Conservation (phyloP, 2,113 vertebrate genomes). For the Mesocricetus auratus region DNA sequence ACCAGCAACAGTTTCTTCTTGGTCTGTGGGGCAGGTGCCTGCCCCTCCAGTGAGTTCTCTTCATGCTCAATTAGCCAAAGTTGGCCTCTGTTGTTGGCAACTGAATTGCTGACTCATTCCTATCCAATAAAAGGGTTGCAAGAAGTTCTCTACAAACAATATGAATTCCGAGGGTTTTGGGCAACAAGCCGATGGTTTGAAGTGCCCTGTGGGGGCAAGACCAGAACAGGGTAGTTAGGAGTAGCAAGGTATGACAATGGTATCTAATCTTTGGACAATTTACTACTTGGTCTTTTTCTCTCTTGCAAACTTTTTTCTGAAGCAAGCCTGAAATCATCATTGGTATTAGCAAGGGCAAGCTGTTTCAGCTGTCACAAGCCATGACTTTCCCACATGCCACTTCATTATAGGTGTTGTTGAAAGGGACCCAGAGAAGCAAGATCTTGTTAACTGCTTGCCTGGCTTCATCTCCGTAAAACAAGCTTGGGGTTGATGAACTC, state of each 20-base stretch:
- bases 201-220: neutral
- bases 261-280: neutral
- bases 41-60: neutral
- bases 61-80: neutral
- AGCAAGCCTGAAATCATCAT: neutral
- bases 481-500: neutral
- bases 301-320: neutral
- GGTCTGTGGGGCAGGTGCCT: neutral
- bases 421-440: neutral
- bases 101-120: conserved; percentile 5
- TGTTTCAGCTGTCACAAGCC: neutral
- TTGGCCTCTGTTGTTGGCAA: neutral
- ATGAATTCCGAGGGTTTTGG: neutral
- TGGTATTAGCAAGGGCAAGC: neutral
- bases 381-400: neutral
- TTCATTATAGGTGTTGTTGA: neutral
- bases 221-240: neutral
- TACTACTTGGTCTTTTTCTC: neutral
- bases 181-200: neutral
- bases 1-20: neutral
- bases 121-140: neutral
- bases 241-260: neutral
- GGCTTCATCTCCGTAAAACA: neutral
- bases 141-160: neutral
- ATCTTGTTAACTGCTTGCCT: neutral